phyloP scores from a whole-genome alignment of 2,113 vertebrate genomes.

The Varanus salvator region DNA sequence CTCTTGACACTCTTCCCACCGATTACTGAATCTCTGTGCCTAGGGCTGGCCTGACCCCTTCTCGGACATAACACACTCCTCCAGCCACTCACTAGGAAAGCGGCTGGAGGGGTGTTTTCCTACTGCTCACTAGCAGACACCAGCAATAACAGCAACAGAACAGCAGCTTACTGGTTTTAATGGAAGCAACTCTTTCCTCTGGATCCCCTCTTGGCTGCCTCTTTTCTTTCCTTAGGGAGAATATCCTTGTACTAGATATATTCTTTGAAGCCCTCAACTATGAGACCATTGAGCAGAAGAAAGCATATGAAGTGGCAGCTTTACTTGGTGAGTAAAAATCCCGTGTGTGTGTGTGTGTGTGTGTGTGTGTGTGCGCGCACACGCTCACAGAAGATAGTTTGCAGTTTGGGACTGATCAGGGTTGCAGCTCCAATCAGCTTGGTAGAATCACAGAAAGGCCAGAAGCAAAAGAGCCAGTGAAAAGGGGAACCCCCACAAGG shows the following conservation, averaged over 20 bases:
- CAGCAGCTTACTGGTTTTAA: background rate
- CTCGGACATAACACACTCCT: background rate
- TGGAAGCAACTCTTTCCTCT: background rate
- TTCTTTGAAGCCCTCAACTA: slow-evolving; percentile 99
- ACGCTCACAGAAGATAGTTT: too few relatives aligned
- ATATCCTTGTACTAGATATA: slow-evolving; percentile 97
- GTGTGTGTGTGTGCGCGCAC: background rate
- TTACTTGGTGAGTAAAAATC: slow-evolving; percentile 86
- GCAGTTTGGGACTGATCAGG: too few relatives aligned
- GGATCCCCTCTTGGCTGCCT: slow-evolving; percentile 35
- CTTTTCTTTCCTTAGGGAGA: slow-evolving; percentile 84
- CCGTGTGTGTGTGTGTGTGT: background rate
- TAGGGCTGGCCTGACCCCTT: background rate
- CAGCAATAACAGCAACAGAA: background rate
- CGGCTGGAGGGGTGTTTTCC: background rate
- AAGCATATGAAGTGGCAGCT: slow-evolving; percentile 97
- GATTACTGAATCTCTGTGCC: background rate
- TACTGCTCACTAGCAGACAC: background rate
- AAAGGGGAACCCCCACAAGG: too few relatives aligned
- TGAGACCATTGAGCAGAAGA: slow-evolving; percentile 98
- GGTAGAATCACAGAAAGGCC: background rate
- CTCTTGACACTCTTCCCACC: background rate
- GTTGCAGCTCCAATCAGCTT: too few relatives aligned
- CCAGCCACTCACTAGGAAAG: background rate
- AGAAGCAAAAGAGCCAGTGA: background rate